Evolutionary conservation across 2,113 vertebrate genomes (phyloP).

Genomic region (Eolophus roseicapilla): DNA sequence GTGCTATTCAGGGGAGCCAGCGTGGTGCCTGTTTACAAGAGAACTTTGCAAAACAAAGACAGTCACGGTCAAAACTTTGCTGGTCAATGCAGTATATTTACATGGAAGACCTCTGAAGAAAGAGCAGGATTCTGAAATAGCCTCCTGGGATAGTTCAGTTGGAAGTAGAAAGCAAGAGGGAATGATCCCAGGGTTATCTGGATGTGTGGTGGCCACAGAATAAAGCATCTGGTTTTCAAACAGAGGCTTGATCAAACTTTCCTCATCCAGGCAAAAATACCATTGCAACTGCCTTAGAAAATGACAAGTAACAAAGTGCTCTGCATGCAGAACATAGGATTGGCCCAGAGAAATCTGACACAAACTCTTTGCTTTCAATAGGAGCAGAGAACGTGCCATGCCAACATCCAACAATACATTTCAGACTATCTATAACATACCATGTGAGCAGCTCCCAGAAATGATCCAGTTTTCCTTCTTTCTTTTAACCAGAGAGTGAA

Average conservation of each 20-base stretch:
- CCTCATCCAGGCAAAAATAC: background rate
- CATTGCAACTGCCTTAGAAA: background rate
- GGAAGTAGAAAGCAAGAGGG: background rate
- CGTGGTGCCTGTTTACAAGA: constrained; percentile 69
- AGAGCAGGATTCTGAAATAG: background rate
- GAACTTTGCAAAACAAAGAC: constrained; percentile 80
- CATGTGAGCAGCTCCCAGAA: background rate
- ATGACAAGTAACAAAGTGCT: background rate
- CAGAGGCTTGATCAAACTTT: background rate
- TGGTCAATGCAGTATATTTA: constrained; percentile 67
- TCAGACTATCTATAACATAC: background rate
- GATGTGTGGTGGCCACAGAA: background rate
- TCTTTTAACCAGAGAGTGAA: background rate
- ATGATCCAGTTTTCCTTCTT: background rate
- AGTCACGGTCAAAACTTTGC: constrained; percentile 75
- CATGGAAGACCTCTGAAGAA: constrained; percentile 41
- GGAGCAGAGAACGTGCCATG: background rate
- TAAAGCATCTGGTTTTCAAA: background rate
- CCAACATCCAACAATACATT: background rate
- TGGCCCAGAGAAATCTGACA: background rate
- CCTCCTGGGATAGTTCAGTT: background rate
- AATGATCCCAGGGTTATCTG: background rate
- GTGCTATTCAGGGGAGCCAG: constrained; percentile 65
- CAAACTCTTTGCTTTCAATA: background rate
- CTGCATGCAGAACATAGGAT: background rate